Percentiles rank a stretch among this genome's conserved stretches.
phyloP scores from a whole-genome alignment of 2,113 vertebrate genomes.

The Brachyistius frenatus region DNA sequence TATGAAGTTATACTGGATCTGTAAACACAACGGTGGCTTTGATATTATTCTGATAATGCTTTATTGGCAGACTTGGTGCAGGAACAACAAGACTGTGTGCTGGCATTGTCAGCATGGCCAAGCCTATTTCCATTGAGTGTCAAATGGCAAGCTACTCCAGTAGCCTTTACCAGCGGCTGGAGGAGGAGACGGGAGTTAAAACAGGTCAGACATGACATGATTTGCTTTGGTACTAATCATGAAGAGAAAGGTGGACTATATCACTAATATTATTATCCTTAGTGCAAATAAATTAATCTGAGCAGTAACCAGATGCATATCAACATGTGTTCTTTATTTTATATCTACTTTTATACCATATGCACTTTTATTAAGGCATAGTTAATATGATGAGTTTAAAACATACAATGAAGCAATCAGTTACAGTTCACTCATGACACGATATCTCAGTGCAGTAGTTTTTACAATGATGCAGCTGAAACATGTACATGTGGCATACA shows the following conservation, averaged over 20 bases:
- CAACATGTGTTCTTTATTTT: neutral
- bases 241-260: neutral
- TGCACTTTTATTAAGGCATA: neutral
- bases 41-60: slow-evolving; percentile 3
- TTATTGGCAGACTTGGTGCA: slow-evolving; percentile 89
- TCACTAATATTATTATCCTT: neutral
- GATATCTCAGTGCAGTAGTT: neutral
- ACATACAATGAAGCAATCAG: too few species aligned
- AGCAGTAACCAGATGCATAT: too few species aligned
- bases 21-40: neutral
- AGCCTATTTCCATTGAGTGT: slow-evolving; percentile 90
- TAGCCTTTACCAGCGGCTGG: slow-evolving; percentile 91
- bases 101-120: slow-evolving; percentile 92
- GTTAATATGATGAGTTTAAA: neutral
- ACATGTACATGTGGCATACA: neutral
- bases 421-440: neutral
- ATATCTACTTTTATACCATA: neutral
- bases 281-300: neutral
- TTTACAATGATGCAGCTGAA: neutral
- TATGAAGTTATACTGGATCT: neutral
- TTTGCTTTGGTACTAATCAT: neutral
- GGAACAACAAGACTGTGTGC: slow-evolving; percentile 95
- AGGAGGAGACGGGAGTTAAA: slow-evolving; percentile 92
- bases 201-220: slow-evolving; percentile 86
- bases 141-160: slow-evolving; percentile 96